Percentiles rank a stretch among this genome's conserved stretches.
These are phyloP conservation scores for Oryzias curvinotus DNA, from an alignment of 2,113 vertebrate species.

Conservation along the genomic window DNA sequence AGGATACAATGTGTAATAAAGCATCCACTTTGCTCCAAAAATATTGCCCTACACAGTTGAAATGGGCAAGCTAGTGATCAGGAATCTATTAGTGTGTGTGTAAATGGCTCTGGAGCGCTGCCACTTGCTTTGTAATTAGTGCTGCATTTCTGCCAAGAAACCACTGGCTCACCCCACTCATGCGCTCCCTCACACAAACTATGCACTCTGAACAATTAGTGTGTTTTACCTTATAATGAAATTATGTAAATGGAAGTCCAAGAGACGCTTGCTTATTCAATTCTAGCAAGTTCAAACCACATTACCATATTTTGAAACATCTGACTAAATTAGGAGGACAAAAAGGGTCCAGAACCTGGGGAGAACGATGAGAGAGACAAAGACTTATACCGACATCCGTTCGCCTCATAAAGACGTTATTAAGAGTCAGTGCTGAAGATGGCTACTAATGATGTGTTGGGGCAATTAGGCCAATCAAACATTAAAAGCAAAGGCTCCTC, in stretches of 20 bases:
- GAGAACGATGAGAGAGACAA: slow-evolving; percentile 73
- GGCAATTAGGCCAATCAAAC: slow-evolving; percentile 99
- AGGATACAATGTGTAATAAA: slow-evolving; percentile 68
- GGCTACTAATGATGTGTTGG: slow-evolving; percentile 99
- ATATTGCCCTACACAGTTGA: slow-evolving; percentile 56
- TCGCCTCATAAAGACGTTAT: slow-evolving; percentile 99
- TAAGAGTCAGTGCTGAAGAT: slow-evolving; percentile 93
- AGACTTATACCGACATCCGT: slow-evolving; percentile 81
- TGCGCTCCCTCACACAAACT: slow-evolving; percentile 51
- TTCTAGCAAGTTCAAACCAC: slow-evolving; percentile 91
- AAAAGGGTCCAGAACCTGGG: slow-evolving; percentile 63
- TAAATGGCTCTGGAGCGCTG: slow-evolving; percentile 72
- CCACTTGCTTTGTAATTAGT: slow-evolving; percentile 96
- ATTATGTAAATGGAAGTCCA: slow-evolving; percentile 93
- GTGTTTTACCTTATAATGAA: slow-evolving; percentile 98
- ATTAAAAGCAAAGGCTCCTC: slow-evolving; percentile 90
- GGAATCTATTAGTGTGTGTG: slow-evolving; percentile 70
- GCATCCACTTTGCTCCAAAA: slow-evolving; percentile 53
- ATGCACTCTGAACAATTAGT: slow-evolving; percentile 68
- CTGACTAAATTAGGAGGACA: slow-evolving; percentile 95
- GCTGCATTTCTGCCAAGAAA: slow-evolving; percentile 70
- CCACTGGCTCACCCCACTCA: slow-evolving; percentile 49
- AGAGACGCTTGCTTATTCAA: slow-evolving; percentile 84
- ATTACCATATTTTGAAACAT: slow-evolving; percentile 99
- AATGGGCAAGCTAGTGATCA: slow-evolving; percentile 55